A percentile compares a stretch with the other conserved stretches of the same genome.
Conservation (phyloP, 2,888 invertebrate species). For the Apomyelois bistriatella region DNA sequence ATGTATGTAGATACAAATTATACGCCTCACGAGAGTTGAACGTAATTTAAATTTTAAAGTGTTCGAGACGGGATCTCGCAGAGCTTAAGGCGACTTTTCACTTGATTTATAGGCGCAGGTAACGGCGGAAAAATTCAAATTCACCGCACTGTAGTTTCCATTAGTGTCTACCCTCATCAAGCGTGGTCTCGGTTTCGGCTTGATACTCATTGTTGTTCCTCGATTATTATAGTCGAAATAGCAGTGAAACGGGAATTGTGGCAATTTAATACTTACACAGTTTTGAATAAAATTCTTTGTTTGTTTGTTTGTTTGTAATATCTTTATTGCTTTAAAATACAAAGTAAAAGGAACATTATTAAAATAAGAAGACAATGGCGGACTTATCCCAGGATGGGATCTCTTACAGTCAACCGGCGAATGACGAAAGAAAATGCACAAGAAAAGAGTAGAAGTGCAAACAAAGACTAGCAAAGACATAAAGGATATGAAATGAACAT, state of each 20-base stretch:
- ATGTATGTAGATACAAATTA: slow-evolving; percentile 20
- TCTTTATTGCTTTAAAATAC: no score
- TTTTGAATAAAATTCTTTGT: background rate
- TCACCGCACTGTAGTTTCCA: slow-evolving; percentile 34
- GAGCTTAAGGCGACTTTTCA: slow-evolving; percentile 71
- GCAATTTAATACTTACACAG: background rate
- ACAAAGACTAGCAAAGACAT: no score
- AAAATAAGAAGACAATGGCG: no score
- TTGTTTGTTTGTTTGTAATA: no score
- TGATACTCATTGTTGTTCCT: slow-evolving; percentile 16
- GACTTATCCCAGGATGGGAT: no score
- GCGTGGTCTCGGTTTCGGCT: slow-evolving; percentile 5
- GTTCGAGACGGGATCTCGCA: slow-evolving; percentile 59
- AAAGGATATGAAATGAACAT: no score
- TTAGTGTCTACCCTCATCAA: slow-evolving; percentile 14
- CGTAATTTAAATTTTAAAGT: slow-evolving; percentile 76
- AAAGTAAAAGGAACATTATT: no score
- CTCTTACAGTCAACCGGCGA: no score
- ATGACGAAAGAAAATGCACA: no score
- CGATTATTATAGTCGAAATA: slow-evolving; percentile 6
- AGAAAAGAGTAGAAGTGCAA: no score
- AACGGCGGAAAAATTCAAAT: slow-evolving; percentile 77
- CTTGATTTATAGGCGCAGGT: slow-evolving; percentile 76
- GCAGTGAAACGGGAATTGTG: slow-evolving; percentile 1
- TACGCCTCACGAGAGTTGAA: slow-evolving; percentile 30